A percentile compares a stretch with the other conserved stretches of the same genome.
phyloP scores from a whole-genome alignment of 1,140 invertebrate genomes.

The Delia radicum region DNA sequence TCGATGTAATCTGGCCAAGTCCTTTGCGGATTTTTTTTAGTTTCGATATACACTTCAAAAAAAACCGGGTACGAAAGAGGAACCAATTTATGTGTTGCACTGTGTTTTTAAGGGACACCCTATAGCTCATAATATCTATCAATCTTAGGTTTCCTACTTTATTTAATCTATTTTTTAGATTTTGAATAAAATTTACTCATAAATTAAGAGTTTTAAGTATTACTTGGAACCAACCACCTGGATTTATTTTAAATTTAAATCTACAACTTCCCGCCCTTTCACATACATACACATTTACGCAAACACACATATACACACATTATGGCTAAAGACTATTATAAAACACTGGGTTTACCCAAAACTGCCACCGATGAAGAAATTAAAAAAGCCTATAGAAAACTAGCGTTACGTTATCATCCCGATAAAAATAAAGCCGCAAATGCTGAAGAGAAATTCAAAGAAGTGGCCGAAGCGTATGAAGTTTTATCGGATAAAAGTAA shows the following conservation, averaged over 20 bases:
- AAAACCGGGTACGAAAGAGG: too few relatives aligned
- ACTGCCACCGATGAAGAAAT: conserved; percentile 93
- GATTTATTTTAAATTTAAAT: neutral
- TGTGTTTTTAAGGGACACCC: too few relatives aligned
- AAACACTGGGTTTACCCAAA: conserved; percentile 84
- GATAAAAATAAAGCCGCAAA: conserved; percentile 96
- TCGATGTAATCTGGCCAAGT: too few relatives aligned
- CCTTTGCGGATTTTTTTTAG: too few relatives aligned
- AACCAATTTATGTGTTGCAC: too few relatives aligned
- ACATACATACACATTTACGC: neutral
- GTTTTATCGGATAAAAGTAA: conserved; percentile 95
- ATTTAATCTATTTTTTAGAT: too few relatives aligned
- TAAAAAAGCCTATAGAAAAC: conserved; percentile 95
- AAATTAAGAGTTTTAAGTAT: conserved; percentile 6
- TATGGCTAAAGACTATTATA: conserved; percentile 99
- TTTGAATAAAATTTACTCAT: too few relatives aligned
- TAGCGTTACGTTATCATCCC: conserved; percentile 97
- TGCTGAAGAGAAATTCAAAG: conserved; percentile 97
- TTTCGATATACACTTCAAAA: too few relatives aligned
- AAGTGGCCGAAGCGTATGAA: conserved; percentile 98
- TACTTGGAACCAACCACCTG: neutral
- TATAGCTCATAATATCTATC: too few relatives aligned
- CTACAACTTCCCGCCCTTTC: too few relatives aligned
- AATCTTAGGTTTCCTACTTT: too few relatives aligned
- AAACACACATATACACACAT: conserved; percentile 33